These are phyloP conservation scores for Virgularia gustaviana DNA, from an alignment of 92 coral and sea anemone genomes.

Conservation along the genomic window DNA sequence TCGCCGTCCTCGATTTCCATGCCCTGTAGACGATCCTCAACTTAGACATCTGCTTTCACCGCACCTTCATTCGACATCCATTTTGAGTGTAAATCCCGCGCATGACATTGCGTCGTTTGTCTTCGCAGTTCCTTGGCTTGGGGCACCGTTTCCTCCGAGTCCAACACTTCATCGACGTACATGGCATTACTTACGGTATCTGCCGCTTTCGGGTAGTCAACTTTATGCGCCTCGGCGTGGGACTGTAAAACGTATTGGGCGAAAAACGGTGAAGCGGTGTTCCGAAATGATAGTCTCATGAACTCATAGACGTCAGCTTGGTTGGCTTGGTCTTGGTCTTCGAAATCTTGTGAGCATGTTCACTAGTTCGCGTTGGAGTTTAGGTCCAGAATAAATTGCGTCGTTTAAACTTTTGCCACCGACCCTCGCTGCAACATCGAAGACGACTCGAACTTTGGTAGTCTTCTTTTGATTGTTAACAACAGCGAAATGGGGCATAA, in stretches of 20 bases:
- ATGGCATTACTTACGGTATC: constrained; percentile 43
- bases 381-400: constrained; percentile 42
- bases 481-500: constrained; percentile 10
- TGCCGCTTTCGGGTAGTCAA: constrained; percentile 43
- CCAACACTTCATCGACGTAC: constrained; percentile 56
- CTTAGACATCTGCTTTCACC: constrained; percentile 39
- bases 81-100: constrained; percentile 29
- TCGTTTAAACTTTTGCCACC: constrained; percentile 43
- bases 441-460: constrained; percentile 8
- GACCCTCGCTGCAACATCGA: constrained; percentile 11
- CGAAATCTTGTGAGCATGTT: constrained; percentile 39
- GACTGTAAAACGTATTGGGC: constrained; percentile 38
- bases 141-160: constrained; percentile 45
- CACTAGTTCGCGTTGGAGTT: constrained; percentile 45
- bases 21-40: constrained; percentile 14
- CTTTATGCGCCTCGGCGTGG: constrained; percentile 25
- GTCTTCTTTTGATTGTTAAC: neutral
- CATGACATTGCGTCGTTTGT: constrained; percentile 36
- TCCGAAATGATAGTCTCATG: constrained; percentile 33
- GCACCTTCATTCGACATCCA: constrained; percentile 41
- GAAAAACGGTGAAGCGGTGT: constrained; percentile 56
- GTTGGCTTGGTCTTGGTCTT: constrained; percentile 10
- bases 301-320: constrained; percentile 35
- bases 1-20: neutral
- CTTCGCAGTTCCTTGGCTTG: constrained; percentile 39